A percentile compares a stretch with the other conserved stretches of the same genome.
phyloP scores from a whole-genome alignment of 1,140 invertebrate species.

The Branchinecta lynchi region DNA sequence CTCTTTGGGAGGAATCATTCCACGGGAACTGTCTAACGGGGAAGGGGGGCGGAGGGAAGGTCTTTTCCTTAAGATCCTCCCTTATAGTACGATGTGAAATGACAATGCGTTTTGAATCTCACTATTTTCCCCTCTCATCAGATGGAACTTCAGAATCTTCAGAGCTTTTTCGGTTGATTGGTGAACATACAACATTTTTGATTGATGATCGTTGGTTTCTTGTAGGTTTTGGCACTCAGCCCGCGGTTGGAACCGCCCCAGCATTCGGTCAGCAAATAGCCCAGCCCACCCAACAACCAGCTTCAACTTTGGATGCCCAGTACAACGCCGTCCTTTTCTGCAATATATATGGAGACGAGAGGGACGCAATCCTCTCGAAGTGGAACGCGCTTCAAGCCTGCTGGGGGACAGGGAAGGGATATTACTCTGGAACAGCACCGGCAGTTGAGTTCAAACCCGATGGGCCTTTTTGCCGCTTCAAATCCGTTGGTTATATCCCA shows the following conservation, averaged over 20 bases:
- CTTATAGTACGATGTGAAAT: no score
- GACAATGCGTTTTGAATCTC: no score
- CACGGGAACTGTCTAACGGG: no score
- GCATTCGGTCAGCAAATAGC: slow-evolving; percentile 30
- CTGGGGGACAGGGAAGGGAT: slow-evolving; percentile 73
- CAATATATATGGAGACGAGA: slow-evolving; percentile 75
- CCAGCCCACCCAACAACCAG: slow-evolving; percentile 32
- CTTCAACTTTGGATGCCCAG: slow-evolving; percentile 45
- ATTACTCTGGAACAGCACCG: slow-evolving; percentile 51
- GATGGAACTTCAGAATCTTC: no score
- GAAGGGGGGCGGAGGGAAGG: no score
- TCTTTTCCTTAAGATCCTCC: no score
- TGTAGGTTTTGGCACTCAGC: no score
- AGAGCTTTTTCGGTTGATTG: no score
- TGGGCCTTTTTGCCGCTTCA: slow-evolving; percentile 80
- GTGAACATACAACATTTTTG: no score
- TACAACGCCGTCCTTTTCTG: slow-evolving; percentile 65
- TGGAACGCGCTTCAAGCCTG: slow-evolving; percentile 87
- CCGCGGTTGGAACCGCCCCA: neutral
- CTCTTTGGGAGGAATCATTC: no score
- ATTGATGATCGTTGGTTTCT: no score
- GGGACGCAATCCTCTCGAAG: slow-evolving; percentile 73
- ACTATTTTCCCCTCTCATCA: no score
- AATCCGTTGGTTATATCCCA: slow-evolving; percentile 74
- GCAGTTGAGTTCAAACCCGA: slow-evolving; percentile 68